Evolutionary conservation across 1,140 invertebrate genomes (phyloP).

Genomic region (Drosophila biarmipes): DNA sequence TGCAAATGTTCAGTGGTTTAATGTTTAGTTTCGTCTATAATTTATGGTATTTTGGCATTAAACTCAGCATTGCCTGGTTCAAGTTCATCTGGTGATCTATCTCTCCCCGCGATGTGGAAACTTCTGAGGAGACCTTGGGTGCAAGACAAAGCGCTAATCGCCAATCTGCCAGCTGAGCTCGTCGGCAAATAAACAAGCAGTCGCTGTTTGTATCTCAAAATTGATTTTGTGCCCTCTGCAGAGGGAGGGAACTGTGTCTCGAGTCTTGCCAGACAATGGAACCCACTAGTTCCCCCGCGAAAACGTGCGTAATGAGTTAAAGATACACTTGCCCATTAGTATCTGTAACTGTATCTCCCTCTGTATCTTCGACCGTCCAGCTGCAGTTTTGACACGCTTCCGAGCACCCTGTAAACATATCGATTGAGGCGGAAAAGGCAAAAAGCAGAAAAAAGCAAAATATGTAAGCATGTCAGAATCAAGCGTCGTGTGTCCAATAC

Average conservation of each 20-base stretch:
- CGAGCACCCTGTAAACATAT: slow-evolving; percentile 65
- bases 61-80: slow-evolving; percentile 37
- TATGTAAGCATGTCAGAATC: slow-evolving; percentile 74
- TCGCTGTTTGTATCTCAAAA: slow-evolving; percentile 23
- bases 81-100: slow-evolving; percentile 27
- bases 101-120: slow-evolving; percentile 10
- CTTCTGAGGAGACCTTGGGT: slow-evolving; percentile 29
- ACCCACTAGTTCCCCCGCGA: slow-evolving; percentile 32
- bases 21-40: slow-evolving; percentile 50
- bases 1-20: slow-evolving; percentile 31
- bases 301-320: slow-evolving; percentile 45
- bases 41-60: slow-evolving; percentile 58
- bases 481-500: slow-evolving; percentile 69
- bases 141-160: slow-evolving; percentile 42
- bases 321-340: slow-evolving; percentile 39
- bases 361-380: slow-evolving; percentile 7
- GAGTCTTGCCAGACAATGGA: slow-evolving; percentile 30
- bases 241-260: slow-evolving; percentile 8
- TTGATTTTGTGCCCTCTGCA: slow-evolving; percentile 33
- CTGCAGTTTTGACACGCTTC: slow-evolving; percentile 18
- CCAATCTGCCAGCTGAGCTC: slow-evolving; percentile 37
- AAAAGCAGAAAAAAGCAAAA: slow-evolving; percentile 45
- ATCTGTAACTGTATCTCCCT: slow-evolving; percentile 31
- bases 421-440: slow-evolving; percentile 54
- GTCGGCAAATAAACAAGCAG: slow-evolving; percentile 36